Evolutionary conservation across 2,797 vertebrate species (phyloP).

Genomic region (Steatocranus sp.): DNA sequence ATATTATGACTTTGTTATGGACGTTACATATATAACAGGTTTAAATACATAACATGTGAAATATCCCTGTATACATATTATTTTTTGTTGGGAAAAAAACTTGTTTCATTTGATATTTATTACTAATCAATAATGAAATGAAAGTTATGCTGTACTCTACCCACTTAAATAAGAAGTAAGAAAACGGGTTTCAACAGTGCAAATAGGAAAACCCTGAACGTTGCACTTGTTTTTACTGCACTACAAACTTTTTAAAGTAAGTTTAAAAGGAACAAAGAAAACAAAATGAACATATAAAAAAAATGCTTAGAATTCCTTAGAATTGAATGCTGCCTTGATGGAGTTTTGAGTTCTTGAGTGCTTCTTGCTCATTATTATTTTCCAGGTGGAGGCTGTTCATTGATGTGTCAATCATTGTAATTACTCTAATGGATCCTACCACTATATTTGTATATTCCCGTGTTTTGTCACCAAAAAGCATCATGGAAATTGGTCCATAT

Average conservation of each 20-base stretch:
- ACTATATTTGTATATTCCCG: background rate
- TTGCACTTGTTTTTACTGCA: background rate
- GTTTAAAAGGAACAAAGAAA: background rate
- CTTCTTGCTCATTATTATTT: background rate
- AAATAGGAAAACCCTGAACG: background rate
- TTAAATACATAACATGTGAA: background rate
- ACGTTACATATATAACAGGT: background rate
- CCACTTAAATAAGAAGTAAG: background rate
- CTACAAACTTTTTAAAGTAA: background rate
- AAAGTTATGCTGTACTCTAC: background rate
- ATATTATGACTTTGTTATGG: background rate
- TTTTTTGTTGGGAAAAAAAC: background rate
- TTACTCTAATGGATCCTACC: background rate
- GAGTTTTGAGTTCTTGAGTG: background rate
- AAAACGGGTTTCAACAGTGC: background rate
- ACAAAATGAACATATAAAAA: background rate
- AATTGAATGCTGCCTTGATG: background rate
- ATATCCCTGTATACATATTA: background rate
- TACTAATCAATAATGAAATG: background rate
- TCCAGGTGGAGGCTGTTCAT: background rate
- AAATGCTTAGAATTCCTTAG: background rate
- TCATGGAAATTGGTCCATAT: background rate
- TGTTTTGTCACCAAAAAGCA: background rate
- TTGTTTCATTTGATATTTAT: background rate
- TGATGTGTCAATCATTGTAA: accelerated